Conservation (phyloP, 1,140 invertebrate genomes). For the Lepidostoma basale region DNA sequence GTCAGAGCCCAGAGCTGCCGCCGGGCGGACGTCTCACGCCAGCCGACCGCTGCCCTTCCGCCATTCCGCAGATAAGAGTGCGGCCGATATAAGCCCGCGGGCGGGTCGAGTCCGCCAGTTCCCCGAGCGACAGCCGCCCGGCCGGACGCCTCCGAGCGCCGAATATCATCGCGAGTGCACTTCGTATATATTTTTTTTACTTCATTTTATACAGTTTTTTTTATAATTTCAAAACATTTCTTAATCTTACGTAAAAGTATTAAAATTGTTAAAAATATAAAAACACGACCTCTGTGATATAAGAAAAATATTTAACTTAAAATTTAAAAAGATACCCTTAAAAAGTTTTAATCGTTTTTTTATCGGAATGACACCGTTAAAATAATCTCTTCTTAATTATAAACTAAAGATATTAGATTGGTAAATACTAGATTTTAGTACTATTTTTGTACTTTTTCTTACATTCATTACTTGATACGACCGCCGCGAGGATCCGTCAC, state of each 20-base stretch:
- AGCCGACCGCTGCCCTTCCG: neutral
- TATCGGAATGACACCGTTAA: constrained; percentile 10
- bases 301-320: constrained; percentile 31
- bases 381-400: constrained; percentile 31
- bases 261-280: constrained; percentile 20
- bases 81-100: neutral
- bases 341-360: constrained; percentile 17
- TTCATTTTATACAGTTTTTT: constrained; percentile 23
- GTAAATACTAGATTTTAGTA: constrained; percentile 6
- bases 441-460: constrained; percentile 31
- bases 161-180: constrained; percentile 14
- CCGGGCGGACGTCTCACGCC: constrained; percentile 24
- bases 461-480: constrained; percentile 15
- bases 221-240: constrained; percentile 7
- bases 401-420: constrained; percentile 21
- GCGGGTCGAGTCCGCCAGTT: neutral
- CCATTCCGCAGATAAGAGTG: neutral
- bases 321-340: constrained; percentile 19
- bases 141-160: constrained; percentile 11
- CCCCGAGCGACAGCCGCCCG: constrained; percentile 17
- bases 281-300: constrained; percentile 29
- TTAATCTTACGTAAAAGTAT: constrained; percentile 19
- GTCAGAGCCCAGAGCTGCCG: constrained; percentile 19
- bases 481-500: neutral
- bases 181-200: constrained; percentile 20